A percentile compares a stretch with the other conserved stretches of the same genome.
Evolutionary conservation across 2,113 vertebrate species (phyloP).

Genomic region (Rallus limicola): DNA sequence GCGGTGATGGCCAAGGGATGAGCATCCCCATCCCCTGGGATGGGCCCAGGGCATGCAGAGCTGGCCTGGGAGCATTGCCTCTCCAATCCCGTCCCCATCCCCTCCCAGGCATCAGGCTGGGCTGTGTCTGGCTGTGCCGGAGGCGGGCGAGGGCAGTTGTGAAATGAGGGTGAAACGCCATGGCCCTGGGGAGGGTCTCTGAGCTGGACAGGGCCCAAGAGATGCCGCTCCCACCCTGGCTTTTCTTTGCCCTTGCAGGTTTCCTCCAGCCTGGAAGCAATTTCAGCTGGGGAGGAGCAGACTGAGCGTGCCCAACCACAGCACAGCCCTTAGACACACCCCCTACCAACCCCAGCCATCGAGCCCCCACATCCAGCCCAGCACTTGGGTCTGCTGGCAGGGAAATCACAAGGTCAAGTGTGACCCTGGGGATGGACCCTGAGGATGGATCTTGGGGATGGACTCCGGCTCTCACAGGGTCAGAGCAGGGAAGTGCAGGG

Average conservation of each 20-base stretch:
- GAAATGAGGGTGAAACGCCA: neutral
- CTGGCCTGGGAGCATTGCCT: rapidly evolving
- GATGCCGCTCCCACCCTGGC: neutral
- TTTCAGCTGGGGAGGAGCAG: neutral
- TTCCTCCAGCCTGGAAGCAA: neutral
- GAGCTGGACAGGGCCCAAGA: rapidly evolving
- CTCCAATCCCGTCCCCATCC: neutral
- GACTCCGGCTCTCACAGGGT: neutral
- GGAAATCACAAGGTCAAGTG: rapidly evolving
- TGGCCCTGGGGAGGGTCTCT: neutral
- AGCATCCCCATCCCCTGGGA: neutral
- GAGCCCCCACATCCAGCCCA: neutral
- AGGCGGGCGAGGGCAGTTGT: neutral
- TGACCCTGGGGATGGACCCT: neutral
- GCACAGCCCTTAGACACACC: neutral
- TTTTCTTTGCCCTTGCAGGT: neutral
- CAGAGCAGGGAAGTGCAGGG: neutral
- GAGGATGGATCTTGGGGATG: neutral
- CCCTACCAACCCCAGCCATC: neutral
- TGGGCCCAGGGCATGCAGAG: rapidly evolving
- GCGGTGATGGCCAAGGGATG: neutral
- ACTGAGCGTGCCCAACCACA: rapidly evolving
- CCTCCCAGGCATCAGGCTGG: rapidly evolving
- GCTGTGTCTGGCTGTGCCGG: rapidly evolving
- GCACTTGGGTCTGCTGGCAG: rapidly evolving